Evolutionary conservation across 2,797 vertebrate genomes (phyloP).

Genomic region (Lycodopsis pacificus): DNA sequence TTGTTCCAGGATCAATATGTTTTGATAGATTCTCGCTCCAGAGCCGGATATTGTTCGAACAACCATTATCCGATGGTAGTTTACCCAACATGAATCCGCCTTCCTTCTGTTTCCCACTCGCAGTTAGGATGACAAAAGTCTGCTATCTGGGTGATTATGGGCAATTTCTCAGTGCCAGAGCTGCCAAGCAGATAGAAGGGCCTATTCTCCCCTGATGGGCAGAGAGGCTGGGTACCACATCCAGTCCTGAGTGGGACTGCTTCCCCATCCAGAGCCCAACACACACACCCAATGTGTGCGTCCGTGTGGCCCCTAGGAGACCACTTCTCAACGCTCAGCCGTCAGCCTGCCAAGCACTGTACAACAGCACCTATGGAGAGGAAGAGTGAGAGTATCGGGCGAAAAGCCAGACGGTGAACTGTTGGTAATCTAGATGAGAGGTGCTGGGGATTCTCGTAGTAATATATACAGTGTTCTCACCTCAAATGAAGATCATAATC

Average conservation of each 20-base stretch:
- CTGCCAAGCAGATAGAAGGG: constrained; percentile 81
- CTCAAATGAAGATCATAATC: constrained; percentile 58
- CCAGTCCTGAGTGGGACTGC: constrained; percentile 65
- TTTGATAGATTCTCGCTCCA: constrained; percentile 87
- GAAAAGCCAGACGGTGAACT: constrained; percentile 56
- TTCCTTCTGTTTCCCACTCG: constrained; percentile 80
- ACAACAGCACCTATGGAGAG: constrained; percentile 63
- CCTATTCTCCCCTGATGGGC: constrained; percentile 83
- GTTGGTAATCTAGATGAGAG: constrained; percentile 43
- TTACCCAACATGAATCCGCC: constrained; percentile 88
- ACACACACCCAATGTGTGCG: constrained; percentile 61
- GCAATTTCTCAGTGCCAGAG: constrained; percentile 86
- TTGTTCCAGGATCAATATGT: constrained; percentile 87
- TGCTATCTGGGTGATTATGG: constrained; percentile 87
- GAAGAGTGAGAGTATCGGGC: constrained; percentile 48
- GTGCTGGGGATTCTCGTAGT: constrained; percentile 30
- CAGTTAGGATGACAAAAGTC: constrained; percentile 86
- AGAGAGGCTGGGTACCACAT: constrained; percentile 76
- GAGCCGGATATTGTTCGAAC: constrained; percentile 87
- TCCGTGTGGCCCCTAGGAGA: constrained; percentile 76
- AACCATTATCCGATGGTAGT: constrained; percentile 87
- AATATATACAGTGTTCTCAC: constrained; percentile 21
- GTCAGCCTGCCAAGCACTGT: constrained; percentile 74
- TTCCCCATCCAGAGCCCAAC: constrained; percentile 67
- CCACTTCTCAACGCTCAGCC: constrained; percentile 76